These are phyloP conservation scores for Pachyseris speciosa DNA, from an alignment of 64 coral and sea anemone genomes.

Conservation along the genomic window DNA sequence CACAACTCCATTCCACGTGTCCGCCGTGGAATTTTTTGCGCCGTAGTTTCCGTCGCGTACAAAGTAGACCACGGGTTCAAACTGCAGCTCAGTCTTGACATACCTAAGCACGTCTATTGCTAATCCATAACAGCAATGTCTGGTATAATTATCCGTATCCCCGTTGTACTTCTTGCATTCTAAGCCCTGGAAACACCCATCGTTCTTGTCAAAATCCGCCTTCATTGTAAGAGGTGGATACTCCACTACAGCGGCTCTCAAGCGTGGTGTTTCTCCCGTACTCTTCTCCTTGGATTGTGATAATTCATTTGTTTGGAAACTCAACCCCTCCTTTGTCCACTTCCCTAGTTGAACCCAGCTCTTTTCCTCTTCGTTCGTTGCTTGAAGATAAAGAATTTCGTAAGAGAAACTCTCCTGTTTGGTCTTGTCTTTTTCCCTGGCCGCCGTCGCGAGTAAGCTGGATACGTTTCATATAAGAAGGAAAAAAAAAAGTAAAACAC, in stretches of 20 bases:
- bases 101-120: slow-evolving; percentile 86
- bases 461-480: not conserved
- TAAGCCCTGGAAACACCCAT: slow-evolving; percentile 71
- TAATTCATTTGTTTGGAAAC: slow-evolving; percentile 29
- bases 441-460: slow-evolving; percentile 7
- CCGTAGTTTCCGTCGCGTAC: slow-evolving; percentile 94
- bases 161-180: slow-evolving; percentile 59
- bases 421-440: not conserved
- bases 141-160: slow-evolving; percentile 16
- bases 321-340: slow-evolving; percentile 57
- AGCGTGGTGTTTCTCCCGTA: not conserved
- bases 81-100: slow-evolving; percentile 76
- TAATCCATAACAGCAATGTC: slow-evolving; percentile 84
- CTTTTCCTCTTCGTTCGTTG: slow-evolving; percentile 11
- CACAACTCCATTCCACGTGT: slow-evolving; percentile 86
- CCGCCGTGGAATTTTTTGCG: slow-evolving; percentile 66
- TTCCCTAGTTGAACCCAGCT: slow-evolving; percentile 62
- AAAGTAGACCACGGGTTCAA: slow-evolving; percentile 80
- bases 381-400: slow-evolving; percentile 79
- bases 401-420: slow-evolving; percentile 19
- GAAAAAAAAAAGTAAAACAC: not conserved
- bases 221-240: slow-evolving; percentile 94
- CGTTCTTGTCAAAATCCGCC: slow-evolving; percentile 21
- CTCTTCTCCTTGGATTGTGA: not conserved
- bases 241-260: slow-evolving; percentile 86